Evolutionary conservation across 1,140 invertebrate genomes (phyloP), one percentile per base, ranked within the genome.

Genomic region (Meteorus sp.): DNA sequence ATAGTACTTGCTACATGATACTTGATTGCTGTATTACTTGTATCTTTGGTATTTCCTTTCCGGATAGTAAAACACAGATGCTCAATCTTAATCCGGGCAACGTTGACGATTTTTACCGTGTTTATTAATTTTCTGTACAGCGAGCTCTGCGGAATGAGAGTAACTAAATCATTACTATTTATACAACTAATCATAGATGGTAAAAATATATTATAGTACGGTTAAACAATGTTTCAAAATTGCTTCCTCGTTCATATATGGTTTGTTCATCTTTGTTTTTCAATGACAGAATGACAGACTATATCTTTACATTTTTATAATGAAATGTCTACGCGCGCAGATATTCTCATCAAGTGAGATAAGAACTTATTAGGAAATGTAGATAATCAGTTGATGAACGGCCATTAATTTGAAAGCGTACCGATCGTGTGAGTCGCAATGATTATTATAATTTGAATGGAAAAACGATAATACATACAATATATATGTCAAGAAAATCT

Each of bases 111-210:
- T 72, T 72, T 58, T 60, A 70, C 68, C 66, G 64, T 68, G 60
- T 71, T 71, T 69, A 69, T 74, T 74, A 63, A 69, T 69, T 59
- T 67, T 74, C 68, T 74, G 68, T 74, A 72, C 70, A 74, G 68
- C 65, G 68, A 70, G 64, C 68, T 74, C 64, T 71, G 69, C 65
- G 63, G 69, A 63, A 52, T 57, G 55, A 60, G 39, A 52, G 15
- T 59, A 62, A 63, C 33, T 45, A 45, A 60, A 53, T 59, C 39
- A 45, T 63, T 53, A 39, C 52, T 52, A 60, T 56, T 39, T 31
- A 57, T 63, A 63, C 54, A 63, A 57, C 53, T 62, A 62, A 62
- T 58, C 35, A 37, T 57, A 60, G 52, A 63, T 54, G 53, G 44
- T 65, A 67, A 64, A 67, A 59, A 72, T 68, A 69, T 70, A 69